Percentiles rank a stretch among this genome's conserved stretches.
These are phyloP conservation scores for Drosophila mayaguana DNA, from an alignment of 2,888 invertebrate genomes.

Conservation along the genomic window DNA sequence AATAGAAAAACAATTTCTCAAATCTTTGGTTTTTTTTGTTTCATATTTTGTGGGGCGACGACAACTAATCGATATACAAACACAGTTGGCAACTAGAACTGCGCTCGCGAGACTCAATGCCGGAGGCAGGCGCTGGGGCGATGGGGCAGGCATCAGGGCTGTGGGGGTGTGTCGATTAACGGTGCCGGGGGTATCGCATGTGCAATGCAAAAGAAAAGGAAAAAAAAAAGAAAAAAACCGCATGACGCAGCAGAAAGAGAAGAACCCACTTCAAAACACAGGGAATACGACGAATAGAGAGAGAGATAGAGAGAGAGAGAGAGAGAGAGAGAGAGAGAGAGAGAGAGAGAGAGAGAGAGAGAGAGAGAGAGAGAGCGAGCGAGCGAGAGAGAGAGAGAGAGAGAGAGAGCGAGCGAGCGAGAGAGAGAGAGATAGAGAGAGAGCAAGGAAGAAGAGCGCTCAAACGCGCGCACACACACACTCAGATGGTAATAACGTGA, in stretches of 20 bases:
- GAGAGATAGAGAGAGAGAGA: too few species aligned
- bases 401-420: too few species aligned
- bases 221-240: too few species aligned
- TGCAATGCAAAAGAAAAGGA: constrained; percentile 9
- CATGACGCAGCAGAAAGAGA: too few species aligned
- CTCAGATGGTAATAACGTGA: too few species aligned
- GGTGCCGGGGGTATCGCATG: constrained; percentile 12
- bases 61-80: constrained; percentile 75
- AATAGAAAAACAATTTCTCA: constrained; percentile 35
- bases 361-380: neutral
- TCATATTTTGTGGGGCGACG: constrained; percentile 33
- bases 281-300: too few species aligned
- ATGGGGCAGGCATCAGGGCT: neutral
- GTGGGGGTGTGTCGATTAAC: constrained; percentile 4
- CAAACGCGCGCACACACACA: neutral
- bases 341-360: neutral
- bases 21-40: constrained; percentile 4
- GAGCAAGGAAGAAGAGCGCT: neutral
- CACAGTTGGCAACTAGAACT: constrained; percentile 60
- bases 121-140: constrained; percentile 3
- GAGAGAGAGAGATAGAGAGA: too few species aligned
- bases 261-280: too few species aligned
- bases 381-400: neutral
- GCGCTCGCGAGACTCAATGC: constrained; percentile 12
- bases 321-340: too few species aligned